Conservation (phyloP, 2,797 vertebrate genomes). For the Leontocebus nigricollis region DNA sequence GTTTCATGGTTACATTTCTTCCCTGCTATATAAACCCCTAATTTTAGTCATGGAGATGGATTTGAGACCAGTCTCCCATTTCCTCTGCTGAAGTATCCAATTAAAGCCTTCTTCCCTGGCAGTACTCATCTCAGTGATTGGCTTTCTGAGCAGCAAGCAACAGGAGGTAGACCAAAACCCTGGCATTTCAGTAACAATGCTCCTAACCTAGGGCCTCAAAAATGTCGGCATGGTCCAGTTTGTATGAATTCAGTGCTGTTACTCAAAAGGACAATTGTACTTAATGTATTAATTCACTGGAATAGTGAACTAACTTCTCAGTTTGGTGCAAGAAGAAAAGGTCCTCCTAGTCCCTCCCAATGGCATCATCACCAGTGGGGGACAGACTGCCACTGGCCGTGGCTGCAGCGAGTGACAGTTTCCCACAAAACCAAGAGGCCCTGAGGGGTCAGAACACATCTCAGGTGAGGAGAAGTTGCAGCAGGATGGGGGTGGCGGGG, state of each 20-base stretch:
- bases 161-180: neutral
- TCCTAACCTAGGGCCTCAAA: neutral
- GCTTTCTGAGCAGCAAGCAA: neutral
- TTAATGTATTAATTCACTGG: neutral
- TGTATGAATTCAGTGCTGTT: neutral
- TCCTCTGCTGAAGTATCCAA: neutral
- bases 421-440: neutral
- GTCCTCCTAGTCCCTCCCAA: neutral
- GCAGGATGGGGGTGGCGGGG: fast-evolving
- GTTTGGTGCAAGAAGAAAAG: neutral
- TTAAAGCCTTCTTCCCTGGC: neutral
- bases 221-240: neutral
- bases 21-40: neutral
- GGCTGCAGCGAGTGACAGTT: neutral
- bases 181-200: neutral
- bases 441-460: neutral
- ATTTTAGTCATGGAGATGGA: neutral
- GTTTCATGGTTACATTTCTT: neutral
- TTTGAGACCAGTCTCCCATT: neutral
- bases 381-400: neutral
- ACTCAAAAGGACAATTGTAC: neutral
- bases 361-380: neutral
- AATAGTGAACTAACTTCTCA: neutral
- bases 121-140: neutral
- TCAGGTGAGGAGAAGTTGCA: neutral